These are phyloP conservation scores for Drosophila neutralis DNA, from an alignment of 2,888 invertebrate species.

Conservation along the genomic window DNA sequence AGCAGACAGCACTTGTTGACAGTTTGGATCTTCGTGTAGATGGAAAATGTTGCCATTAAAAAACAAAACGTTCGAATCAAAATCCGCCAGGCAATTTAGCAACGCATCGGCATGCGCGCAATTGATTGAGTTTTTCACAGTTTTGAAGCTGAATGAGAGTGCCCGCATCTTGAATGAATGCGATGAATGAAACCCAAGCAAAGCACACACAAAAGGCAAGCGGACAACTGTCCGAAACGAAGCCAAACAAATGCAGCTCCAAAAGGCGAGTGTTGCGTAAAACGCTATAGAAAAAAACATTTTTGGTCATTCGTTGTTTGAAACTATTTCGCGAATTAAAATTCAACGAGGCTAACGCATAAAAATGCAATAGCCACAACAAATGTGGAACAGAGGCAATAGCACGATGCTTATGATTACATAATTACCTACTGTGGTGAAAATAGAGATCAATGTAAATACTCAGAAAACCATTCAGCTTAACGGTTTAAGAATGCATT, in stretches of 20 bases:
- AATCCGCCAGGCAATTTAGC: conserved; percentile 63
- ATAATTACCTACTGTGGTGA: conserved; percentile 19
- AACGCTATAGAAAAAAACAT: conserved; percentile 17
- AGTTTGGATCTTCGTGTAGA: conserved; percentile 51
- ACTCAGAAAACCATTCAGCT: not conserved
- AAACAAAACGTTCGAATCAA: conserved; percentile 21
- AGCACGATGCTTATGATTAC: conserved; percentile 61
- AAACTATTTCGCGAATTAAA: conserved; percentile 73
- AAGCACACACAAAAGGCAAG: conserved; percentile 27
- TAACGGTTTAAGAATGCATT: not conserved
- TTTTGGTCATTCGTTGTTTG: conserved; percentile 44
- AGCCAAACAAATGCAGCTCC: conserved; percentile 15
- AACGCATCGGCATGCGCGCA: conserved; percentile 72
- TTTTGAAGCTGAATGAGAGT: conserved; percentile 21
- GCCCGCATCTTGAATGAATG: conserved; percentile 35
- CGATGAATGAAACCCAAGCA: conserved; percentile 38
- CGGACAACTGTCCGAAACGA: conserved; percentile 21
- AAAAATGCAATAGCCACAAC: conserved; percentile 46
- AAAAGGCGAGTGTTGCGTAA: conserved; percentile 53
- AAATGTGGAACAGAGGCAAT: conserved; percentile 7
- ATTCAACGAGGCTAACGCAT: conserved; percentile 69
- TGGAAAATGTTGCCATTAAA: conserved; percentile 57
- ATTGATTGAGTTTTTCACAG: conserved; percentile 76
- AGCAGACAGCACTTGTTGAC: conserved; percentile 12
- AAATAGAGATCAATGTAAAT: not conserved